These are phyloP conservation scores for Isoperla grammatica DNA, from an alignment of 2,888 invertebrate genomes.

Conservation along the genomic window DNA sequence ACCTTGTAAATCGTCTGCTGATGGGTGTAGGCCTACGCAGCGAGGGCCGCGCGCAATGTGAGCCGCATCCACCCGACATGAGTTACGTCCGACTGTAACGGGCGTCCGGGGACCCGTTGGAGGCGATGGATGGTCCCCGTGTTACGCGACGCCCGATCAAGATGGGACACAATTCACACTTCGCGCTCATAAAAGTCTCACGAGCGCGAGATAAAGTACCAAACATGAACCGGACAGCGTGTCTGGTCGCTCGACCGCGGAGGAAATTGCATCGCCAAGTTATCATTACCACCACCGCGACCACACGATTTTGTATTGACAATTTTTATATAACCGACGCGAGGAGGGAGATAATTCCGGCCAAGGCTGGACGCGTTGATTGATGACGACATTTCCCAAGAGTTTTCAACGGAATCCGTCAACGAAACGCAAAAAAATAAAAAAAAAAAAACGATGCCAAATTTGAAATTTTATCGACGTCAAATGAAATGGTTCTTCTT, in stretches of 20 bases:
- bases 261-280: too few relatives aligned
- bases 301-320: too few relatives aligned
- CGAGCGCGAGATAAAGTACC: too few relatives aligned
- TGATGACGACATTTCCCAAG: conserved; percentile 16
- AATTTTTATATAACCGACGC: too few relatives aligned
- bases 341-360: conserved; percentile 5
- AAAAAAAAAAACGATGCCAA: too few relatives aligned
- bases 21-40: not conserved
- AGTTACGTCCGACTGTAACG: conserved; percentile 24
- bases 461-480: too few relatives aligned
- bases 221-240: too few relatives aligned
- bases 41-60: not conserved
- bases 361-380: conserved; percentile 1
- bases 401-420: not conserved
- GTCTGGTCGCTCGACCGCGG: too few relatives aligned
- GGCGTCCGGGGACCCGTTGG: conserved; percentile 25
- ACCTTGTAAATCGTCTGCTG: not conserved
- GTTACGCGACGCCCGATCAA: not conserved
- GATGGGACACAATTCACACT: too few relatives aligned
- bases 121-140: conserved; percentile 10
- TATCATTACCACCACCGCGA: too few relatives aligned
- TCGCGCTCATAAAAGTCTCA: not conserved
- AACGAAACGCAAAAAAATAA: too few relatives aligned
- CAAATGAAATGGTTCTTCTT: too few relatives aligned
- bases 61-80: conserved; percentile 18